Evolutionary conservation across 2,113 vertebrate genomes (phyloP), one percentile per base, ranked within the genome.

Genomic region (Neotoma lepida): DNA sequence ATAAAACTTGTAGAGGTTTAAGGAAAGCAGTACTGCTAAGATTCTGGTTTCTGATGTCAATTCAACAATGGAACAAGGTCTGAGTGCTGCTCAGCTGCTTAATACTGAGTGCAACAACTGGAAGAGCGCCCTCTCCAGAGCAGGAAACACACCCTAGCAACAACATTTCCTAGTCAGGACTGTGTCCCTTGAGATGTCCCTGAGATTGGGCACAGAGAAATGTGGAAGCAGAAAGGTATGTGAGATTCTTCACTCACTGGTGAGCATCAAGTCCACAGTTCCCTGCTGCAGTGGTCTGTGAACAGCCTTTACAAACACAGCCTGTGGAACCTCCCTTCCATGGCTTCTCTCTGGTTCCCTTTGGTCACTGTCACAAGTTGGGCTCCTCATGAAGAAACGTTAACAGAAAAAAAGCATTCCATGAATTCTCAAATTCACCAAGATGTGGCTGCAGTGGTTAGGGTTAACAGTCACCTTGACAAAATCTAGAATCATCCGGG

Each of bases 151-250:
- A 0, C 10, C 20, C 2, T 10, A 24, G 44, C 14, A n/a, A 10
- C 5, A 54, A 12, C 14, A 8, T 0, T 18, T 41, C 74, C 63
- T 0, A 35, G 82, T 28, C 22, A 39, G 2, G 9, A 4, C 44
- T 1, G 51, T 2, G 6, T 0, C 33, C 12, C 4, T 13, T 0
- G 0, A 68, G 84, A 46, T 14, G 0, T 63, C 26, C 56, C 78
- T 30, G n/a, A 44, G 30, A 33, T 18, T 0, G 9, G 89, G 61
- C 12, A 6, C 17, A 49, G 56, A 0, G 9, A 89, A 64, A 17
- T 0, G 2, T 2, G 82, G 51, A n/a, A 35, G 85, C 44, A 73
- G 77, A 49, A 26, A 51, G 0, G 10, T 6, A 82, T 9, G 56
- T 61, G 56, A 63, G 24, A 18, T 9, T 26, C 15, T 82, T 26